These are phyloP conservation scores for Sapayoa aenigma DNA, from an alignment of 2,113 vertebrate genomes.

Conservation along the genomic window DNA sequence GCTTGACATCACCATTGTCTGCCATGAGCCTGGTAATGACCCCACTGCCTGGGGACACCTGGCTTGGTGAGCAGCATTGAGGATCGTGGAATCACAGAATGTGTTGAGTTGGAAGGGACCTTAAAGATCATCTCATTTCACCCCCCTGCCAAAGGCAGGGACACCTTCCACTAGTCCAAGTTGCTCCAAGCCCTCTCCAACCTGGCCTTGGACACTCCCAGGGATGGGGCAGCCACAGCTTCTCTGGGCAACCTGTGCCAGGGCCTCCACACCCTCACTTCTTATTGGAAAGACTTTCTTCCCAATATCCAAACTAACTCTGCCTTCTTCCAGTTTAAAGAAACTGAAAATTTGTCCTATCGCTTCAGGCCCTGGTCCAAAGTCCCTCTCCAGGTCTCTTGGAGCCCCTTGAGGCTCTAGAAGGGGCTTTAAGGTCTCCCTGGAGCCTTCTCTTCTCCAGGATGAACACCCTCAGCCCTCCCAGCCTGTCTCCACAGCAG, in stretches of 20 bases:
- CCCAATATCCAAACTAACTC: no score
- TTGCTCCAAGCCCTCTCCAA: fast-evolving
- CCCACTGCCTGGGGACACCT: fast-evolving
- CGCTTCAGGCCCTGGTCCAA: fast-evolving
- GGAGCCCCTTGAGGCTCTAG: fast-evolving
- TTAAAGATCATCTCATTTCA: not conserved
- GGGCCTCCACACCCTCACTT: fast-evolving
- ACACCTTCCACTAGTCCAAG: fast-evolving
- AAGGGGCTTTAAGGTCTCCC: not conserved
- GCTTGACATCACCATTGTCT: not conserved
- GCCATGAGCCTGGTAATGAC: not conserved
- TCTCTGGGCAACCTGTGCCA: not conserved
- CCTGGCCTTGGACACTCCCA: not conserved
- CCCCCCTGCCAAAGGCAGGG: not conserved
- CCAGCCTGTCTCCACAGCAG: not conserved
- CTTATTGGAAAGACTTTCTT: not conserved
- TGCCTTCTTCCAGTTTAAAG: not conserved
- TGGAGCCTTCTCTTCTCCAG: not conserved
- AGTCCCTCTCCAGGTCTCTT: not conserved
- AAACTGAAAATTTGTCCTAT: not conserved
- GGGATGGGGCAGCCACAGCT: not conserved
- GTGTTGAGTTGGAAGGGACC: not conserved
- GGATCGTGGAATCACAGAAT: not conserved
- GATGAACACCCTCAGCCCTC: not conserved
- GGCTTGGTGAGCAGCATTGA: not conserved